Evolutionary conservation across 2,797 vertebrate genomes (phyloP), one percentile per base, ranked within the genome.

Genomic region (Threskiornis aethiopicus): DNA sequence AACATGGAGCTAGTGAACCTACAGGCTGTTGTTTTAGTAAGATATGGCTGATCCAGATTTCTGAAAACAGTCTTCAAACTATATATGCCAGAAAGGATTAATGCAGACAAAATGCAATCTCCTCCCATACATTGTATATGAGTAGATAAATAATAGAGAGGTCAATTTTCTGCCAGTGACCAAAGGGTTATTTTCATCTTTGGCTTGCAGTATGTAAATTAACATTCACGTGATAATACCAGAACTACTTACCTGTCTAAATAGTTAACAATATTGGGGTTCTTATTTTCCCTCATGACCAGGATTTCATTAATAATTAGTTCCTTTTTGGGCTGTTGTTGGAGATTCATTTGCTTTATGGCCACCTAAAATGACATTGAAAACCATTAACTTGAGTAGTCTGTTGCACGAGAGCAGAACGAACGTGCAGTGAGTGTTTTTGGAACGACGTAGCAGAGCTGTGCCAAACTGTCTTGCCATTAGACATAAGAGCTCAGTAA

Each of bases 211-310:
- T 33, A 28, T 9, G 7, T 26, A 69, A 93, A 75, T 0, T 1
- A 91, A 82, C 37, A 31, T 47, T 59, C 49, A 37, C 0, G 0
- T 37, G 37, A 7, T 11, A 61, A 46, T 7, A 66, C 15, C 55
- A 73, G 35, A 67, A 84, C 33, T 66, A 96, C 98, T 96, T 91
- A 99, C 99, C 99, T 99, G 98, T 99, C 99, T 98, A 99, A 98
- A 98, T 99, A 99, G 98, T 99, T 99, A 76, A 99, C 99, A 89
- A 99, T 99, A 93, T 99, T 99, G 54, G 99, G 98, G 98, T 99
- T 99, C 97, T 99, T 99, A 99, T 99, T 99, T 99, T 99, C 99
- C 99, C 99, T 99, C 99, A 99, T 99, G 98, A 99, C 99, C 87
- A 99, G 97, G 97, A 99, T 99, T 98, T 99, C 99, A 97, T 99